Evolutionary conservation across 2,888 invertebrate species (phyloP), one percentile per base, ranked within the genome.

Genomic region (Oligia strigilis): DNA sequence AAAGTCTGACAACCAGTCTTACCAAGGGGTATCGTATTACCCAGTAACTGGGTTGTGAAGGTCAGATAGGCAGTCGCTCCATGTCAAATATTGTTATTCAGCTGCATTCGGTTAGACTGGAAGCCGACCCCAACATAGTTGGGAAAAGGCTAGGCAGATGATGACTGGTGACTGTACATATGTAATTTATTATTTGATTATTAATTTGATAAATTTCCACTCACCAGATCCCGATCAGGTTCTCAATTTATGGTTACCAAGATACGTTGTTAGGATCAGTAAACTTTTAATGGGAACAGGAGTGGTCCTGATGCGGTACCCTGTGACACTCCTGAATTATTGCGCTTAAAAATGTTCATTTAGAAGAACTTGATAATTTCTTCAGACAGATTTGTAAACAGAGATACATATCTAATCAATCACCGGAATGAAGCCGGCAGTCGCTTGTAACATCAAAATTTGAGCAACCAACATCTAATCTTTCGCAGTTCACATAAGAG

Each of bases 311-410:
- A 36, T n/a, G 29, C 19, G 4, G 17, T 36, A 14, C 60, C 78
- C 23, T 70, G 40, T 69, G 17, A 36, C 1, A 78, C 62, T 67
- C 77, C 40, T 23, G 29, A 64, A 29, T 70, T 70, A 19, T 23
- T 8, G 52, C 19, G 29, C 13, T 52, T 49, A 49, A 49, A 46
- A 49, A 13, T 49, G 49, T 14, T 13, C 13, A 14, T 49, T 13
- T 49, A 49, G 49, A 13, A 14, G 13, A 49, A 13, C 49, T 49
- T 52, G 52, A 52, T 52, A 19, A 52, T 52, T 52, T 52, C 52
- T 52, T 52, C 19, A 52, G 52, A 52, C 2, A 17, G 17, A 5
- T 17, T 52, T 52, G 4, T 0, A 67, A 67, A 29, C 46, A 0
- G 19, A 49, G 52, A 55, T 23, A 36, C 4, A 36, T 71, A 9